Evolutionary conservation across 1,140 invertebrate genomes (phyloP), one percentile per base, ranked within the genome.

Genomic region (Heliconius congener): DNA sequence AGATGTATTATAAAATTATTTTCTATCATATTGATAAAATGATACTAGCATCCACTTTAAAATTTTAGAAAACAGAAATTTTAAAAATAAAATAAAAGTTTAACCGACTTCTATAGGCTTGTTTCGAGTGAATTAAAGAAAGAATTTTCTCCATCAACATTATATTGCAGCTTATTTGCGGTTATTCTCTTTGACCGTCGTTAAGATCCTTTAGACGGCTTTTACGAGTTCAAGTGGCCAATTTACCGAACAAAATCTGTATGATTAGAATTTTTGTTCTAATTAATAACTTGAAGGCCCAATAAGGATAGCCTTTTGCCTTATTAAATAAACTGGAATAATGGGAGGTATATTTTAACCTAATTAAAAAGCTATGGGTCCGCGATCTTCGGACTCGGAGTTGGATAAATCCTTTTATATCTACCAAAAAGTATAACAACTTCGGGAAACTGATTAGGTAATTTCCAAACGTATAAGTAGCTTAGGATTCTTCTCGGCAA

Each of bases 101-200:
- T 86, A 83, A 88, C 87, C 82, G 83, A 88, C 85, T 85, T 86
- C 87, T 86, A 83, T 84, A 88, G 89, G 87, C 84, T 91, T 90
- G 89, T 92, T 93, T 89, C 89, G 88, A 90, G 89, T 91, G 87
- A 93, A 94, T 93, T 93, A 93, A 91, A 89, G 88, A 91, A 91
- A 92, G 92, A 92, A 91, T 92, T 93, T 91, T 88, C 91, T 88
- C 87, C 85, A 87, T 90, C 83, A 85, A 86, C 86, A 85, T 88
- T 88, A 92, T 87, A 93, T 93, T 88, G 90, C 87, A 87, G 93
- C 91, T 94, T 94, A 92, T 94, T 94, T 94, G 92, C 90, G 93
- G 93, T 94, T 93, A 94, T 93, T 92, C 93, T 93, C 93, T 93
- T 93, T 94, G 93, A 94, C 93, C 93, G 93, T 93, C 92, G 91